Percentiles rank a stretch among this genome's conserved stretches.
These are phyloP conservation scores for Orussus abietinus DNA, from an alignment of 1,140 invertebrate genomes.

Conservation along the genomic window DNA sequence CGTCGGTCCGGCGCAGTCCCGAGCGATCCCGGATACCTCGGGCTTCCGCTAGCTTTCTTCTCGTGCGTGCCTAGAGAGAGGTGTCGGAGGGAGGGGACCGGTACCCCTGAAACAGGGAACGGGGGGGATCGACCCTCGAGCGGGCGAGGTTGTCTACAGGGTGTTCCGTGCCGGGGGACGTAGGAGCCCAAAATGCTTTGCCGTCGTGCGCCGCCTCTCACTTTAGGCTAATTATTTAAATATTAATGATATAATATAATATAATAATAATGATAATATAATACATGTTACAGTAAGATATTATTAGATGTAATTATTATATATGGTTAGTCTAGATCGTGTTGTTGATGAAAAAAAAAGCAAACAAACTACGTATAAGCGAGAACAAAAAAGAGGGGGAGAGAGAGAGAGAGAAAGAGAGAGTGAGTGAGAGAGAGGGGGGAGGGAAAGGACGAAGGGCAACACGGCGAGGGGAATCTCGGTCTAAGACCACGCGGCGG, in stretches of 20 bases:
- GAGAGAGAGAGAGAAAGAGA: slow-evolving; percentile 10
- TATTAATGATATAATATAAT: slow-evolving; percentile 46
- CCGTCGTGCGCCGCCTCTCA: slow-evolving; percentile 53
- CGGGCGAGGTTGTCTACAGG: slow-evolving; percentile 47
- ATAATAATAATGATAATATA: slow-evolving; percentile 49
- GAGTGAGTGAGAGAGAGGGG: not conserved
- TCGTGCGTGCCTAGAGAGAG: too few relatives aligned
- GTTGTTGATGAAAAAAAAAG: slow-evolving; percentile 51
- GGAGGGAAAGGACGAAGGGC: slow-evolving; percentile 18
- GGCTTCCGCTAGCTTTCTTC: too few relatives aligned
- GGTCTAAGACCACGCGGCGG: slow-evolving; percentile 45
- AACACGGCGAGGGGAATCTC: slow-evolving; percentile 25
- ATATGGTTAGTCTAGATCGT: slow-evolving; percentile 55
- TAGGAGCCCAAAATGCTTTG: slow-evolving; percentile 50
- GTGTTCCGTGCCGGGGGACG: slow-evolving; percentile 49
- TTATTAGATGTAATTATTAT: slow-evolving; percentile 57
- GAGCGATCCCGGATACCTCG: too few relatives aligned
- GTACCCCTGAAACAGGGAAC: too few relatives aligned
- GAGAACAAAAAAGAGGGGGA: slow-evolving; percentile 24
- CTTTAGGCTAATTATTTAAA: slow-evolving; percentile 55
- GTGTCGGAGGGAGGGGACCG: too few relatives aligned
- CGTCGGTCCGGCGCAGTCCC: slow-evolving; percentile 8
- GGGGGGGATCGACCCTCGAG: too few relatives aligned
- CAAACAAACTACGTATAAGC: slow-evolving; percentile 49
- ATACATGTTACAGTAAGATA: slow-evolving; percentile 55